Percentiles rank a stretch among this genome's conserved stretches.
Conservation (phyloP, 2,113 vertebrate genomes). For the Anoplopoma fimbria region DNA sequence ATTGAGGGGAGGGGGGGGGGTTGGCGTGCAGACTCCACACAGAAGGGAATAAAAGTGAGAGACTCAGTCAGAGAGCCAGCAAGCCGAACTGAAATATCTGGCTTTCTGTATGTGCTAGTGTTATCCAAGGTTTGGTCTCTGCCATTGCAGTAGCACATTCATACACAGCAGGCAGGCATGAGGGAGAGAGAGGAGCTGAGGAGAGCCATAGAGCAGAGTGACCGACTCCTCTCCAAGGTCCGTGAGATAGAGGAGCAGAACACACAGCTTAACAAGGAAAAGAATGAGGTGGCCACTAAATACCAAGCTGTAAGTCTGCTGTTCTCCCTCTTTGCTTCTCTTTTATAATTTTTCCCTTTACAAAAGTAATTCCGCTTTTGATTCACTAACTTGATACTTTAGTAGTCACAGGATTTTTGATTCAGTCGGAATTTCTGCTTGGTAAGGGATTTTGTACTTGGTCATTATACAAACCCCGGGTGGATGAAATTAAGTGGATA, state of each 20-base stretch:
- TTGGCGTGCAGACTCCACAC: slow-evolving; percentile 35
- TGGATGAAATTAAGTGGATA: slow-evolving; percentile 67
- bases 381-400: slow-evolving; percentile 40
- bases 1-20: slow-evolving; percentile 20
- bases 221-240: slow-evolving; percentile 73
- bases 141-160: slow-evolving; percentile 53
- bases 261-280: slow-evolving; percentile 69
- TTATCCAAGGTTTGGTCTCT: slow-evolving; percentile 34
- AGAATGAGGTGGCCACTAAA: slow-evolving; percentile 71
- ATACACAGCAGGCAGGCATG: slow-evolving; percentile 68
- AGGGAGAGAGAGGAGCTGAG: slow-evolving; percentile 83
- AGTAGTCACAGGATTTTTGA: slow-evolving; percentile 38
- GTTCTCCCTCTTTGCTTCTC: slow-evolving; percentile 10
- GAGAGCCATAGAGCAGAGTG: slow-evolving; percentile 78
- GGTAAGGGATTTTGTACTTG: slow-evolving; percentile 63
- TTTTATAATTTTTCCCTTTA: slow-evolving; percentile 7
- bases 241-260: slow-evolving; percentile 78
- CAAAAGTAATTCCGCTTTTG: slow-evolving; percentile 12
- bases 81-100: slow-evolving; percentile 55
- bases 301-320: slow-evolving; percentile 78
- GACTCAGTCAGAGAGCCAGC: slow-evolving; percentile 22
- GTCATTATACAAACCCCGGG: slow-evolving; percentile 53
- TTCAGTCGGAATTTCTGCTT: slow-evolving; percentile 61
- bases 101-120: slow-evolving; percentile 19
- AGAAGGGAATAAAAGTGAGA: slow-evolving; percentile 43